phyloP scores from a whole-genome alignment of 1,140 invertebrate species.

The Aethina tumida region DNA sequence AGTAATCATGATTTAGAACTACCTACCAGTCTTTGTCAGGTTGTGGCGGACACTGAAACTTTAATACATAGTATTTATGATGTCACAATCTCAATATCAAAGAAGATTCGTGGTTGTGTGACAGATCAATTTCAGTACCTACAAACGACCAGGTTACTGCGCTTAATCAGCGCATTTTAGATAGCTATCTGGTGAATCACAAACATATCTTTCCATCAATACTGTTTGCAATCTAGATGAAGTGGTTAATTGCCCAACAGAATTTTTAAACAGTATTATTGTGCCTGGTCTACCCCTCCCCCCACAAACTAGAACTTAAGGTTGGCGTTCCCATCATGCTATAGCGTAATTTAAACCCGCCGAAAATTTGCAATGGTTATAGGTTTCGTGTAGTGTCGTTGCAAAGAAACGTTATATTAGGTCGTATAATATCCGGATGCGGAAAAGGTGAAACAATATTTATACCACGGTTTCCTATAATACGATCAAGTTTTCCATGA shows the following conservation, averaged over 20 bases:
- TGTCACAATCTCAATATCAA: no score
- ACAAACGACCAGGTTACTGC: no score
- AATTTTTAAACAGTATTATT: constrained; percentile 28
- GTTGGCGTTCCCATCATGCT: constrained; percentile 35
- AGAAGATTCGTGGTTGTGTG: no score
- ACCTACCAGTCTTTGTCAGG: no score
- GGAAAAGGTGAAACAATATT: constrained; percentile 26
- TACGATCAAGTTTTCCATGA: constrained; percentile 26
- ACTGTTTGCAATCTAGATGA: constrained; percentile 24
- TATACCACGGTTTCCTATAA: constrained; percentile 30
- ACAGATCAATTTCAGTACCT: no score
- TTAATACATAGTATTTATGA: no score
- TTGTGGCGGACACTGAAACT: no score
- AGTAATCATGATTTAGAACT: no score
- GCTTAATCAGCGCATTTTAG: no score
- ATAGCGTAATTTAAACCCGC: constrained; percentile 35
- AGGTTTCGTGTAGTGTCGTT: constrained; percentile 25
- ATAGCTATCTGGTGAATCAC: no score
- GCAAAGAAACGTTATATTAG: constrained; percentile 24
- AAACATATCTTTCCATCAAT: constrained; percentile 26
- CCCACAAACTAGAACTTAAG: constrained; percentile 32
- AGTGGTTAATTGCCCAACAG: constrained; percentile 23
- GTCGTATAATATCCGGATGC: constrained; percentile 19
- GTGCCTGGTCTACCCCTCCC: constrained; percentile 29
- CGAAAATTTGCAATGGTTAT: constrained; percentile 36